Percentiles rank a stretch among this genome's conserved stretches.
phyloP scores from a whole-genome alignment of 2,797 vertebrate species.

The Melanogrammus aeglefinus region DNA sequence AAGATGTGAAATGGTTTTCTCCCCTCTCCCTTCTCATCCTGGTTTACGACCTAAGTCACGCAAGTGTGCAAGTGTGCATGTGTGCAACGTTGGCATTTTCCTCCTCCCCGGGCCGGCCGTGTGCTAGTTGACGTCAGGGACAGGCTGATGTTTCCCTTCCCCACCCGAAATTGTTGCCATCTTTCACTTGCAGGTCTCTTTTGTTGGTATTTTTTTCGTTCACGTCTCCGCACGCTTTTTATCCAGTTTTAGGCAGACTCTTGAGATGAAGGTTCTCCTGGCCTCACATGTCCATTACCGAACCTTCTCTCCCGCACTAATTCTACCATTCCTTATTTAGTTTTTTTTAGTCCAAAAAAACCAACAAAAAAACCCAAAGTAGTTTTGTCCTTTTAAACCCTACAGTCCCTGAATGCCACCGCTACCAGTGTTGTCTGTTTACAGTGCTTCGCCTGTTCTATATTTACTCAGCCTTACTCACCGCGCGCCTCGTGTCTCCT shows the following conservation, averaged over 20 bases:
- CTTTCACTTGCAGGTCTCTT: constrained; percentile 74
- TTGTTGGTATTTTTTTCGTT: constrained; percentile 29
- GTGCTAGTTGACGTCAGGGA: constrained; percentile 52
- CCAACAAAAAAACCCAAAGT: constrained; percentile 38
- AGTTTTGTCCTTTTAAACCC: constrained; percentile 42
- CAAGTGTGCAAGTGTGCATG: constrained; percentile 73
- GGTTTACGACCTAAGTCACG: constrained; percentile 60
- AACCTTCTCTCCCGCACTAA: constrained; percentile 41
- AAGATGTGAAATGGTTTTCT: constrained; percentile 64
- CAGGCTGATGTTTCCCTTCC: constrained; percentile 29
- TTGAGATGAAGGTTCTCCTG: constrained; percentile 67
- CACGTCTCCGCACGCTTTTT: constrained; percentile 56
- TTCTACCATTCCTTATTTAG: constrained; percentile 38
- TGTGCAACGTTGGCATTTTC: constrained; percentile 60
- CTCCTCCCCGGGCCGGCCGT: constrained; percentile 43
- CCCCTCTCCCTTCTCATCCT: constrained; percentile 52
- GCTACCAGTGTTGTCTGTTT: constrained; percentile 43
- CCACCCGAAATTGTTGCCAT: constrained; percentile 44
- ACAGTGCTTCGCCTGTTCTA: no score
- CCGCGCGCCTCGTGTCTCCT: not conserved
- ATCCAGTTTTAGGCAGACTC: constrained; percentile 66
- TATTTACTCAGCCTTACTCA: not conserved
- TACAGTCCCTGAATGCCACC: constrained; percentile 57
- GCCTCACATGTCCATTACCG: constrained; percentile 48
- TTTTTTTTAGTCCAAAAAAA: constrained; percentile 50